A percentile compares a stretch with the other conserved stretches of the same genome.
Conservation (phyloP, 2,888 invertebrate genomes). For the Limenitis camilla region DNA sequence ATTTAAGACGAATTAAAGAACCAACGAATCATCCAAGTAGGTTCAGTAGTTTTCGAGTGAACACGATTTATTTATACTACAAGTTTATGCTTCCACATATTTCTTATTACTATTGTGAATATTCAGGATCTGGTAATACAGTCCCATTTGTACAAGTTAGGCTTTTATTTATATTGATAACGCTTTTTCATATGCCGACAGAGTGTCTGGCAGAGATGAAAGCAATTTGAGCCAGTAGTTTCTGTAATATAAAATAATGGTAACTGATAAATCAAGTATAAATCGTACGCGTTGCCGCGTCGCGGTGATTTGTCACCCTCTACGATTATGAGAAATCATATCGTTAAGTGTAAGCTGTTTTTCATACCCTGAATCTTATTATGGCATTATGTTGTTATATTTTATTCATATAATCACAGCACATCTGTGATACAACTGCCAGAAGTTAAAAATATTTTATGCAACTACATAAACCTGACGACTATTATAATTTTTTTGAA, state of each 20-base stretch:
- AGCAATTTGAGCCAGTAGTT: slow-evolving; percentile 16
- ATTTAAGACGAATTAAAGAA: too few relatives aligned
- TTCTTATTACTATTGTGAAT: background rate
- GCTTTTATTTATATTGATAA: slow-evolving; percentile 4
- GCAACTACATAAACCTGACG: too few relatives aligned
- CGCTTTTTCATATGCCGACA: slow-evolving; percentile 16
- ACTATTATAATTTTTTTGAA: too few relatives aligned
- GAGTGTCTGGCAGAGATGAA: slow-evolving; percentile 16
- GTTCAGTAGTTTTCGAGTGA: too few relatives aligned
- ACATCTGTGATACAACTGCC: background rate
- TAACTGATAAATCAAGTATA: slow-evolving; percentile 21
- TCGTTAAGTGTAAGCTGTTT: slow-evolving; percentile 1
- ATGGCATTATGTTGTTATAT: background rate
- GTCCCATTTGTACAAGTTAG: background rate
- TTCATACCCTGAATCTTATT: slow-evolving; percentile 2
- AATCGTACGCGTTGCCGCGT: slow-evolving; percentile 4
- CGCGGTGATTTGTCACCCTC: slow-evolving; percentile 11
- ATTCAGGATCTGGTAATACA: background rate
- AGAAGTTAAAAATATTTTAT: too few relatives aligned
- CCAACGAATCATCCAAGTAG: too few relatives aligned
- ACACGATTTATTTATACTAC: too few relatives aligned
- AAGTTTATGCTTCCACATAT: too few relatives aligned
- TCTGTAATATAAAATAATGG: slow-evolving; percentile 16
- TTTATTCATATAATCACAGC: background rate
- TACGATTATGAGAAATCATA: slow-evolving; percentile 10